A percentile compares a stretch with the other conserved stretches of the same genome.
phyloP scores from a whole-genome alignment of 2,888 invertebrate species.

The Sceliomorpha sp. region DNA sequence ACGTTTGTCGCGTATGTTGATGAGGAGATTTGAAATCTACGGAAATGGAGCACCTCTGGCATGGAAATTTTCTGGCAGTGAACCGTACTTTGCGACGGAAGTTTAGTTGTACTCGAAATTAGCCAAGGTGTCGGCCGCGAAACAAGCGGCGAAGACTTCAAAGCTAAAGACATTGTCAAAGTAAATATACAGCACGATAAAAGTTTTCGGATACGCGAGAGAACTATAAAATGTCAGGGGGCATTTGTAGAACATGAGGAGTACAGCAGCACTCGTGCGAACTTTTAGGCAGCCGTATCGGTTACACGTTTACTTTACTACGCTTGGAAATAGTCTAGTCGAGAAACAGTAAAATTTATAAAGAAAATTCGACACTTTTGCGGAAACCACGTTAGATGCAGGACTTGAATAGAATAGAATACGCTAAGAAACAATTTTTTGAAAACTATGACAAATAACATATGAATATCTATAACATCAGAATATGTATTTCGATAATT shows the following conservation, averaged over 20 bases:
- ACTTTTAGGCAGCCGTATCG: conserved; percentile 30
- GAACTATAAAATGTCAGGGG: conserved; percentile 35
- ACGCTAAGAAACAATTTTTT: too few relatives aligned
- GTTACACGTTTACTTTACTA: conserved; percentile 30
- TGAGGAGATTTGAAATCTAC: too few relatives aligned
- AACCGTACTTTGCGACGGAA: background rate
- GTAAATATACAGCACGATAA: conserved; percentile 33
- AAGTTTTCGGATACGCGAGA: conserved; percentile 40
- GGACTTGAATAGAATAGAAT: too few relatives aligned
- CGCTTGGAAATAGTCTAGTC: conserved; percentile 13
- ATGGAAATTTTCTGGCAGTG: too few relatives aligned
- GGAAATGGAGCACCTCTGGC: too few relatives aligned
- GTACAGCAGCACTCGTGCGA: conserved; percentile 16
- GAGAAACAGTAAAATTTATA: conserved; percentile 13
- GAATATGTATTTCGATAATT: too few relatives aligned
- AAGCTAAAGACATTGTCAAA: conserved; percentile 39
- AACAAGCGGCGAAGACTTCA: conserved; percentile 1
- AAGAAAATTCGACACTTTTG: conserved; percentile 11
- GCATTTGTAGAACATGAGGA: conserved; percentile 37
- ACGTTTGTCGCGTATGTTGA: too few relatives aligned
- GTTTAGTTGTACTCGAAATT: conserved; percentile 15
- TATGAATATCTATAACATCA: too few relatives aligned
- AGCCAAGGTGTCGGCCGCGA: conserved; percentile 13
- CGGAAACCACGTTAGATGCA: background rate
- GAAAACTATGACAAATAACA: too few relatives aligned